Base-by-base conservation (phyloP, 1,140 invertebrate species). In the Drosophila watanabei region DNA sequence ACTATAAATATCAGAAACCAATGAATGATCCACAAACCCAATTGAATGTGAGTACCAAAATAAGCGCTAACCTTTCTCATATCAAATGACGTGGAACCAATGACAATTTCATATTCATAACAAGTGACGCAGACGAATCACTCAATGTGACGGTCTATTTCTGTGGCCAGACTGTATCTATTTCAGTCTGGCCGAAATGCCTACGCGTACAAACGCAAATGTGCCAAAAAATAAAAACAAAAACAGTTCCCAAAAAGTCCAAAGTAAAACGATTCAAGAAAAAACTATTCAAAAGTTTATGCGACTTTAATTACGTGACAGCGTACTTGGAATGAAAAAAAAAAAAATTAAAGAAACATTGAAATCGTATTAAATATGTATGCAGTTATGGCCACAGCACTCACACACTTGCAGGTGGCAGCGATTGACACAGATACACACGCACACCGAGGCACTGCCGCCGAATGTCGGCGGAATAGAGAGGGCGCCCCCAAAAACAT, bases 281-380 rank as follows among this genome's bases (percentile, higher is more conserved):
- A 62, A 60, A 64, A n/a, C 48, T 60, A 75, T 79, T 72, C 72
- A 66, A 83, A 72, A 75, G 69, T 76, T 89, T 78, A 75, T 75
- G 81, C 63, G 82, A 79, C 62, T 90, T 89, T 82, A 89, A 89
- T 89, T 86, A 89, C 86, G 86, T 90, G 86, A 89, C 86, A 75
- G 79, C 75, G 54, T 59, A 79, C 51, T 76, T 82, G 76, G 60
- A 63, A 49, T 63, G 39, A 52, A 60, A 71, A 51, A 24, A 6
- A 56, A 16, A 6, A 24, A 35, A 20, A 24, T n/a, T n/a, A n/a
- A 48, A 24, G 37, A 46, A 82, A 77, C 83, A 85, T 89, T 89
- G 81, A 81, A 89, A 89, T 79, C 63, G 73, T 80, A 90, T 82
- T 82, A 82, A 82, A 86, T 89, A 79, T 79, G 14, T 73, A 89